Conservation (phyloP, 1,140 invertebrate species). For the Hypsibius dujardini region DNA sequence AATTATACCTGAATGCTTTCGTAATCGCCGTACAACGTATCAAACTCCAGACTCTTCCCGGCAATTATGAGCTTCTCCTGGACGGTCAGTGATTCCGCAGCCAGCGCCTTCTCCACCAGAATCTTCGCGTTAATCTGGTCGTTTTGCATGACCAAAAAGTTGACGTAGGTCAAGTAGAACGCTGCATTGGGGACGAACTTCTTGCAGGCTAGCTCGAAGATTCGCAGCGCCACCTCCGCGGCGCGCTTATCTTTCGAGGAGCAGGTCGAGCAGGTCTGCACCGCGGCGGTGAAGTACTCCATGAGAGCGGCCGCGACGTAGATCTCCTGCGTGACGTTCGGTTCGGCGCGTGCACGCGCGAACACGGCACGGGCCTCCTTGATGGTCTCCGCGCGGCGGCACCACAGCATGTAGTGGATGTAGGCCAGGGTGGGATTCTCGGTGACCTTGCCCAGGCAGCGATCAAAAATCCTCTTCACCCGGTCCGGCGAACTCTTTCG, state of each 20-base stretch:
- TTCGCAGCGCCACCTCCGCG: constrained; percentile 76
- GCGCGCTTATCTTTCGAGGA: constrained; percentile 79
- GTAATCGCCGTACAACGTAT: constrained; percentile 2
- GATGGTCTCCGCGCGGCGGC: constrained; percentile 85
- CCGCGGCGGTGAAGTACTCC: constrained; percentile 62
- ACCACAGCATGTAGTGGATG: constrained; percentile 98
- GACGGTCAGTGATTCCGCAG: constrained; percentile 69
- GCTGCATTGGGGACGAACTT: constrained; percentile 84
- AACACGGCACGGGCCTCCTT: constrained; percentile 85
- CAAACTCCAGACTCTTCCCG: constrained; percentile 18
- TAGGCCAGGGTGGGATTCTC: constrained; percentile 45
- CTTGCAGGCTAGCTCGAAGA: constrained; percentile 92
- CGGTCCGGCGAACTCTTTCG: constrained; percentile 79
- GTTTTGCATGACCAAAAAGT: constrained; percentile 93
- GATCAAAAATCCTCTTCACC: constrained; percentile 83
- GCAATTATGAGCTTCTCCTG: constrained; percentile 69
- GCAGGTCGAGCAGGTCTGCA: no score
- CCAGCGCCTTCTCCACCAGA: constrained; percentile 84
- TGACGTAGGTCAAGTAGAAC: constrained; percentile 84
- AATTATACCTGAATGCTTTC: constrained; percentile 17
- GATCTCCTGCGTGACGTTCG: constrained; percentile 66
- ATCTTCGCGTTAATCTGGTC: constrained; percentile 98
- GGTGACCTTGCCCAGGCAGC: constrained; percentile 15
- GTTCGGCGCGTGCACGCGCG: constrained; percentile 80
- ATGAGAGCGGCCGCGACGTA: constrained; percentile 90